Evolutionary conservation across 1,140 invertebrate genomes (phyloP).

Genomic region (Drosophila littoralis): DNA sequence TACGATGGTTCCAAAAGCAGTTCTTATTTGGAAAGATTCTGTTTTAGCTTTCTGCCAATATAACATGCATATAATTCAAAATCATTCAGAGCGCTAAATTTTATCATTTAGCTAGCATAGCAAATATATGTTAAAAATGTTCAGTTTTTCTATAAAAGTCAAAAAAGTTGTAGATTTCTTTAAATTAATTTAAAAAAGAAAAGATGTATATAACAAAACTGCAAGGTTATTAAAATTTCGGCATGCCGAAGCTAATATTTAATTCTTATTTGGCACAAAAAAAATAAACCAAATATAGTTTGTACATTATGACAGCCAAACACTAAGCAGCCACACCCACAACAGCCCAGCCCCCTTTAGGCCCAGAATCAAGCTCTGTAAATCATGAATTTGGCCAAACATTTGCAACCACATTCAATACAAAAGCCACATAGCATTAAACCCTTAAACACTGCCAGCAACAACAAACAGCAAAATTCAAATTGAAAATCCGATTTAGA

Average conservation of each 20-base stretch:
- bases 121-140: neutral
- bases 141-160: neutral
- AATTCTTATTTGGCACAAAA: too few species aligned
- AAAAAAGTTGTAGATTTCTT: neutral
- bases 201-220: neutral
- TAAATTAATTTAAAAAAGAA: neutral
- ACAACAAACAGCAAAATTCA: conserved; percentile 36
- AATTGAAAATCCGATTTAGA: conserved; percentile 11
- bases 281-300: too few species aligned
- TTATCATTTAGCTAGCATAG: neutral
- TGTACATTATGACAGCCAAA: neutral
- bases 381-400: conserved; percentile 13
- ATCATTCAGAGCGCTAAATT: neutral
- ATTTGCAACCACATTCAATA: conserved; percentile 13
- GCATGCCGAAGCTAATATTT: neutral
- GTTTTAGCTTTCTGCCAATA: neutral
- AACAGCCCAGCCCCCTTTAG: neutral
- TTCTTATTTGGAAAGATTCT: too few species aligned
- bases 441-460: conserved; percentile 19
- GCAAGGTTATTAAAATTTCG: conserved; percentile 1
- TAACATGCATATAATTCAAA: neutral
- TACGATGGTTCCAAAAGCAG: too few species aligned
- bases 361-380: neutral
- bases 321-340: too few species aligned
- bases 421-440: conserved; percentile 12